phyloP scores from a whole-genome alignment of 1,140 invertebrate species.

The Pectinophora gossypiella region DNA sequence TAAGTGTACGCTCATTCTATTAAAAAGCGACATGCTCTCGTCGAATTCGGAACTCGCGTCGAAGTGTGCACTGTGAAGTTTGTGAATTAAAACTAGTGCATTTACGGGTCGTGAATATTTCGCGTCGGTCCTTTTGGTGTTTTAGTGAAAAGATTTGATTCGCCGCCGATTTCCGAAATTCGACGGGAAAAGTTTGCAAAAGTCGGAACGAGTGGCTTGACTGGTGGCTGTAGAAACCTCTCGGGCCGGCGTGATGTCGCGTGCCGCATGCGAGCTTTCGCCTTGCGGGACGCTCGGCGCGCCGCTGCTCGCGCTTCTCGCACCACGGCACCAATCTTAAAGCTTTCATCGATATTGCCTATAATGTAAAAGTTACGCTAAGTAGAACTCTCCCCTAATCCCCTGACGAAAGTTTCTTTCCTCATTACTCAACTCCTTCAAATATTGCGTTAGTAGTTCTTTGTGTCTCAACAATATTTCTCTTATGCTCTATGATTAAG shows the following conservation, averaged over 20 bases:
- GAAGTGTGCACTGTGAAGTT: slow-evolving; percentile 66
- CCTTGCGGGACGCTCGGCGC: slow-evolving; percentile 38
- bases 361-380: slow-evolving; percentile 48
- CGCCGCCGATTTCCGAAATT: slow-evolving; percentile 64
- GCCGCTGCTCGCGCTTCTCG: slow-evolving; percentile 32
- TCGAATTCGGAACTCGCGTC: slow-evolving; percentile 70
- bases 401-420: slow-evolving; percentile 36
- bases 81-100: slow-evolving; percentile 56
- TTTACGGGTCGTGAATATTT: slow-evolving; percentile 25
- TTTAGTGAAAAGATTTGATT: slow-evolving; percentile 39
- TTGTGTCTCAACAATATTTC: slow-evolving; percentile 13
- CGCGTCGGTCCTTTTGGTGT: slow-evolving; percentile 28
- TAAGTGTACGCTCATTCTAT: slow-evolving; percentile 71
- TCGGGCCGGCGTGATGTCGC: not conserved
- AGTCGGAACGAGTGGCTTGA: slow-evolving; percentile 42
- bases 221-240: not conserved
- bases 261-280: slow-evolving; percentile 37
- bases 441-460: slow-evolving; percentile 18
- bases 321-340: slow-evolving; percentile 27
- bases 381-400: slow-evolving; percentile 47
- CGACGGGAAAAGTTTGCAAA: slow-evolving; percentile 51
- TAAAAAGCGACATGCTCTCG: slow-evolving; percentile 42
- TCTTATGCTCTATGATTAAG: not conserved
- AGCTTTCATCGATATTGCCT: slow-evolving; percentile 46
- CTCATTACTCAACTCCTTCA: slow-evolving; percentile 27